Conservation (phyloP, 2,113 vertebrate species). For the Syngnathus scovelli region DNA sequence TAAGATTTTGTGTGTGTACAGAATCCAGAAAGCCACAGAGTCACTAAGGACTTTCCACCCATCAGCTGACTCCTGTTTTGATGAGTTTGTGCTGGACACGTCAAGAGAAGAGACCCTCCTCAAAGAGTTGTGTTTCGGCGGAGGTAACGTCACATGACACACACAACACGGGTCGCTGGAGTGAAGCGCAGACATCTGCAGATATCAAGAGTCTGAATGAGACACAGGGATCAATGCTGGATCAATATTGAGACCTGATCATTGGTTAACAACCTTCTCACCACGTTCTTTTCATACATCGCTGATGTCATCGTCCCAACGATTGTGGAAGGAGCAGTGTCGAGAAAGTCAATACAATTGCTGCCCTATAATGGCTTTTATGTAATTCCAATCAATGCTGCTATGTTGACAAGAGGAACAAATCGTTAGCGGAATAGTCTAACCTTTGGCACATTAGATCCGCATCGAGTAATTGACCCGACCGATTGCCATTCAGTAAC, state of each 20-base stretch:
- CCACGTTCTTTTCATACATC: not conserved
- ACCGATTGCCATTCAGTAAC: not conserved
- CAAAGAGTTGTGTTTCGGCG: conserved; percentile 82
- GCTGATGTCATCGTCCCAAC: not conserved
- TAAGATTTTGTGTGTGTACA: conserved; percentile 45
- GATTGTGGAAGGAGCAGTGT: not conserved
- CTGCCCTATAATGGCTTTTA: not conserved
- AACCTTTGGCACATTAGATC: not conserved
- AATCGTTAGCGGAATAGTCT: not conserved
- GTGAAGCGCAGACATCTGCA: conserved; percentile 12
- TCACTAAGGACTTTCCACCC: conserved; percentile 87
- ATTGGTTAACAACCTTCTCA: not conserved
- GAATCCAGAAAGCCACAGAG: conserved; percentile 93
- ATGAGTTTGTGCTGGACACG: conserved; percentile 85
- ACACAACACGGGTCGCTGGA: not conserved
- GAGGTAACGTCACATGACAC: conserved; percentile 63
- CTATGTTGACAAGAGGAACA: not conserved
- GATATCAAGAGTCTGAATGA: conserved; percentile 12
- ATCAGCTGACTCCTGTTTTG: conserved; percentile 84
- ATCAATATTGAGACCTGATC: not conserved
- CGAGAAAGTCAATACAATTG: not conserved
- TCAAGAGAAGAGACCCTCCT: conserved; percentile 82
- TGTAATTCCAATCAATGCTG: not conserved
- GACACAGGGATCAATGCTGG: not conserved
- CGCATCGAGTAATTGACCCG: not conserved